Evolutionary conservation across 2,888 invertebrate species (phyloP).

Genomic region (Thysanoteuthis rhombus): DNA sequence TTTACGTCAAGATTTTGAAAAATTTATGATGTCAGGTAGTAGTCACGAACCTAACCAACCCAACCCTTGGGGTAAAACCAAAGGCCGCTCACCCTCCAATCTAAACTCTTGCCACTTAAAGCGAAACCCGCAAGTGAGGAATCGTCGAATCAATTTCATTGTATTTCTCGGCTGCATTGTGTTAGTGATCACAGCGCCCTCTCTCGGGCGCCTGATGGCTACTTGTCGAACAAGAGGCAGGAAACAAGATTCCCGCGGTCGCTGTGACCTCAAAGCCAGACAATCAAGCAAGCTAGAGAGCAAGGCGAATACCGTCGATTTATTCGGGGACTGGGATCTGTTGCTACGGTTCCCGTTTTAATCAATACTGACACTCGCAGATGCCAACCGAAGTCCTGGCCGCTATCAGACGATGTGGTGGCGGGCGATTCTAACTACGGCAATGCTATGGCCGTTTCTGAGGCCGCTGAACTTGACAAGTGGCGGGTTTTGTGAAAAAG

Average conservation of each 20-base stretch:
- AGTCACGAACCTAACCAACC: too few relatives aligned
- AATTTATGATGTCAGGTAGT: too few relatives aligned
- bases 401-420: background rate
- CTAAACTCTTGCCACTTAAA: background rate
- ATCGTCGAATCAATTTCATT: background rate
- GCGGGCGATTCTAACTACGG: background rate
- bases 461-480: background rate
- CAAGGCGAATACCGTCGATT: background rate
- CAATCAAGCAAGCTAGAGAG: background rate
- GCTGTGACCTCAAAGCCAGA: background rate
- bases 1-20: too few relatives aligned
- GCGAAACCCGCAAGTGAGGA: background rate
- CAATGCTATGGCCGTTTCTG: background rate
- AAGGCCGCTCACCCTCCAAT: background rate
- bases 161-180: background rate
- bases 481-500: background rate
- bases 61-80: background rate
- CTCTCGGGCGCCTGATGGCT: background rate
- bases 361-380: background rate
- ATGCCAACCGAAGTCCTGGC: conserved; percentile 12
- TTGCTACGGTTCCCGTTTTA: background rate
- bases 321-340: background rate
- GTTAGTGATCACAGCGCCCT: background rate
- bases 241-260: background rate
- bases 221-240: background rate